Evolutionary conservation across 2,113 vertebrate genomes (phyloP), one percentile per base, ranked within the genome.

Genomic region (Phalacrocorax aristotelis): DNA sequence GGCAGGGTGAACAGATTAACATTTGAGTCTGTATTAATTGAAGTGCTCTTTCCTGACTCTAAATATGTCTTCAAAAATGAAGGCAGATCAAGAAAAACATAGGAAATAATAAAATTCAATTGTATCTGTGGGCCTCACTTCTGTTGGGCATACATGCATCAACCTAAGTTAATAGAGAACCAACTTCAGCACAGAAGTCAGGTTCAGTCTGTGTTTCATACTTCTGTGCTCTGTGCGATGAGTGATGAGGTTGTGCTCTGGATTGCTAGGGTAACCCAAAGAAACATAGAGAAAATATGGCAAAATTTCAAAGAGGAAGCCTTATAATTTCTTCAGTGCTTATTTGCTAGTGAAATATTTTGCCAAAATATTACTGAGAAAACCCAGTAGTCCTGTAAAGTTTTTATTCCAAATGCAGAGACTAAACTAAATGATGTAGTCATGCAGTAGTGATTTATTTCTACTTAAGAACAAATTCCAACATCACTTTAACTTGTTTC

Each of bases 281-380:
- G 80, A 90, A 89, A 90, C 78, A 89, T 1, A 75, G 79, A 86
- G 64, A 76, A 92, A 86, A 77, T 77, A 74, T 0, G 0, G 89
- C 70, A 90, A 60, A 62, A 58, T 93, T 87, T 88, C 78, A 93
- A 66, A 95, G 77, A 88, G 84, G 93, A 97, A 95, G 82, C 85
- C 5, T 72, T 93, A 27, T 38, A 71, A 27, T 69, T 94, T 88
- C 55, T 89, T 90, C 54, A 65, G 44, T 29, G 62, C 58, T 87
- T 93, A 75, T 22, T 90, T 95, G 42, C 68, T 62, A 15, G 0
- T 71, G 68, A 90, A 87, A 77, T 93, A 75, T 74, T 86, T 95
- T 95, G 32, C 91, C 75, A 93, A 88, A 91, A 74, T 87, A 93
- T 89, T 93, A 83, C 60, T 66, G 83, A 81, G 64, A 89, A 92